Evolutionary conservation across 2,113 vertebrate species (phyloP).

Genomic region (Tonatia bakeri): DNA sequence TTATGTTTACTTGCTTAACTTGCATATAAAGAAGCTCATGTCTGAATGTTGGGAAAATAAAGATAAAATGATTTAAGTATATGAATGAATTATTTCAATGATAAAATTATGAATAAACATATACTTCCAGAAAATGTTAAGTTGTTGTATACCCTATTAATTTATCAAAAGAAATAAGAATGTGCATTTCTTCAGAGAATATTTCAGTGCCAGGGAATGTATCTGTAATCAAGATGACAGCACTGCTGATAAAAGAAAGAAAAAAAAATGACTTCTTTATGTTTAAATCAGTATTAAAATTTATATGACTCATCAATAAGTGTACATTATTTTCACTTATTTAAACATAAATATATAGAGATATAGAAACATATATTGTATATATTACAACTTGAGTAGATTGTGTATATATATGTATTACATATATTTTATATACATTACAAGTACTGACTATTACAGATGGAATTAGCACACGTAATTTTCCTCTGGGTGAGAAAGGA

Average conservation of each 20-base stretch:
- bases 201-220: not conserved
- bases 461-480: accelerated
- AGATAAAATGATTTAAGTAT: not conserved
- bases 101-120: not conserved
- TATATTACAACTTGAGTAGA: not conserved
- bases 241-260: not conserved
- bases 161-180: not conserved
- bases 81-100: not conserved
- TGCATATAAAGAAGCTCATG: not conserved
- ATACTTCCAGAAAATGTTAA: not conserved
- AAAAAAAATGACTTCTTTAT: not conserved
- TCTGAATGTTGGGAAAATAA: not conserved
- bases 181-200: not conserved
- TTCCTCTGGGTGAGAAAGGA: not conserved
- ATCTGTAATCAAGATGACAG: not conserved
- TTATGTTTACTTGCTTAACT: not conserved
- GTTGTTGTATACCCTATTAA: not conserved
- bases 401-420: not conserved
- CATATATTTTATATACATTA: not conserved
- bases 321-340: not conserved
- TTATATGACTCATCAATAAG: not conserved
- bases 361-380: not conserved
- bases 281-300: not conserved
- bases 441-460: not conserved
- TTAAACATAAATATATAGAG: not conserved